Percentiles rank a stretch among this genome's conserved stretches.
phyloP scores from a whole-genome alignment of 2,797 vertebrate genomes.

The Euphonia xanthogaster region DNA sequence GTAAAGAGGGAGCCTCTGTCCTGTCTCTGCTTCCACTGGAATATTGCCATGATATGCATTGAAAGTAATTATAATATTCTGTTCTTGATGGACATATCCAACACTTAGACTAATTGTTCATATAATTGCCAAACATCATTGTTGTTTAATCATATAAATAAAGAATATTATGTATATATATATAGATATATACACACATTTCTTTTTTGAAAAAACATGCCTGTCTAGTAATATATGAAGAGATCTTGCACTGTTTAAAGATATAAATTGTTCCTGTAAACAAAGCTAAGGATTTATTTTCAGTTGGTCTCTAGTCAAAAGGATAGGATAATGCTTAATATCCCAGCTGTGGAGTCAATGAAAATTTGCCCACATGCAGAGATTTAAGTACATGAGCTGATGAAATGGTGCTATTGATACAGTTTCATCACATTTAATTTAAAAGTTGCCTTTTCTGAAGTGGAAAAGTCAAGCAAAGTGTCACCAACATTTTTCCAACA shows the following conservation, averaged over 20 bases:
- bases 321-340: neutral
- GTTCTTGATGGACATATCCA: neutral
- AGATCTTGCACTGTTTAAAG: neutral
- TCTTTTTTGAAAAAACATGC: neutral
- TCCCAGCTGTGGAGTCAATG: neutral
- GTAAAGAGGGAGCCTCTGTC: neutral
- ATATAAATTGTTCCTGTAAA: neutral
- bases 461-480: neutral
- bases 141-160: neutral
- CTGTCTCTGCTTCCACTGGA: neutral
- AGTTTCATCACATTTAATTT: neutral
- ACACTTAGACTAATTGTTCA: neutral
- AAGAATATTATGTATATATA: fast-evolving
- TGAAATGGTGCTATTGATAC: neutral
- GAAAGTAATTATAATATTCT: neutral
- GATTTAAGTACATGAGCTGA: neutral
- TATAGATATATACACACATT: fast-evolving
- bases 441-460: neutral
- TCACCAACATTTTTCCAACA: neutral
- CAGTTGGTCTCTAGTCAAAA: neutral
- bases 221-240: neutral
- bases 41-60: neutral
- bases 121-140: neutral
- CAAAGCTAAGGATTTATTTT: neutral
- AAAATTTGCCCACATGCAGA: neutral